Evolutionary conservation across 2,888 invertebrate species (phyloP).

Genomic region (Drosophila phalerata): DNA sequence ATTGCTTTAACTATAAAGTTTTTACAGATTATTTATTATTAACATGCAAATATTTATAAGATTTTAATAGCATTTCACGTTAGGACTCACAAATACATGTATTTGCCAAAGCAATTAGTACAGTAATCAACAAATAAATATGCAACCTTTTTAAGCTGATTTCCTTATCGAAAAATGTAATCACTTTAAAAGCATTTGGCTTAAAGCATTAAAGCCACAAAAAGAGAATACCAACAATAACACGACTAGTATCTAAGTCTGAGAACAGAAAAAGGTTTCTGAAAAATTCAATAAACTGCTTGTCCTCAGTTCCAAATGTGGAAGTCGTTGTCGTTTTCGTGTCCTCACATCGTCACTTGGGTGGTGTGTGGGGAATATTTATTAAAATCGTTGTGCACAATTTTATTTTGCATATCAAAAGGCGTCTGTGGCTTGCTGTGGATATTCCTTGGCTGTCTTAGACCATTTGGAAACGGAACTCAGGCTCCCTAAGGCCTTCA

Average conservation of each 20-base stretch:
- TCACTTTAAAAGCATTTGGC: constrained; percentile 48
- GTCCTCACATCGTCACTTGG: constrained; percentile 32
- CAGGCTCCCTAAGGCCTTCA: constrained; percentile 26
- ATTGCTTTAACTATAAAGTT: too few relatives aligned
- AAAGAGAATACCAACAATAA: constrained; percentile 4
- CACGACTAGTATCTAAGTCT: not conserved
- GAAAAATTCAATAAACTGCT: constrained; percentile 78
- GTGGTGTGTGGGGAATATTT: constrained; percentile 67
- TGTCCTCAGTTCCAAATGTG: constrained; percentile 23
- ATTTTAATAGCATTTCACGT: constrained; percentile 1
- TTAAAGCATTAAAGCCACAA: constrained; percentile 52
- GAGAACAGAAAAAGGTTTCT: constrained; percentile 56
- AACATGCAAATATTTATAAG: not conserved
- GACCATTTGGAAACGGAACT: constrained; percentile 17
- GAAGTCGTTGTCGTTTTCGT: constrained; percentile 20
- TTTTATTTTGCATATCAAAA: constrained; percentile 79
- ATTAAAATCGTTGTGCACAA: constrained; percentile 79
- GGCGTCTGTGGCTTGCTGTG: constrained; percentile 56
- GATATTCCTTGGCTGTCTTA: constrained; percentile 25
- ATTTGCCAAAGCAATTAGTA: constrained; percentile 13
- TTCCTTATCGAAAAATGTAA: constrained; percentile 22
- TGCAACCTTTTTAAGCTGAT: not conserved
- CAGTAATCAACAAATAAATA: constrained; percentile 1
- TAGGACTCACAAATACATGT: not conserved
- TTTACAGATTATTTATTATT: not conserved